A percentile compares a stretch with the other conserved stretches of the same genome.
These are phyloP conservation scores for Scomber colias DNA, from an alignment of 2,113 vertebrate species.

Conservation along the genomic window DNA sequence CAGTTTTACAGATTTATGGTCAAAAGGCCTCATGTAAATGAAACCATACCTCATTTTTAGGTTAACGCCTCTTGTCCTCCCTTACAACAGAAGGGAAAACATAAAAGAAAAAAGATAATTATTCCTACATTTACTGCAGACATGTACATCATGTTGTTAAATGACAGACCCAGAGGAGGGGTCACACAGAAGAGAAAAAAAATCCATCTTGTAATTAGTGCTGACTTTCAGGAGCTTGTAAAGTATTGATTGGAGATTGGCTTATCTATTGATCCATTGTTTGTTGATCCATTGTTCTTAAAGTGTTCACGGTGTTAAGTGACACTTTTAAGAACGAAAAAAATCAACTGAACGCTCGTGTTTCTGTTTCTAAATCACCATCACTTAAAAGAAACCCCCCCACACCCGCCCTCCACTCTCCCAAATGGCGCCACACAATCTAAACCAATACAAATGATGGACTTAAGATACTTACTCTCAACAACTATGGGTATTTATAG, in stretches of 20 bases:
- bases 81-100: too few species aligned
- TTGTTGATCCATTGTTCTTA: not conserved
- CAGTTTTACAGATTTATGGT: too few species aligned
- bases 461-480: slow-evolving; percentile 26
- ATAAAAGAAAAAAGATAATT: too few species aligned
- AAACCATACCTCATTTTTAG: too few species aligned
- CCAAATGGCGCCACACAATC: not conserved
- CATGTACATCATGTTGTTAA: not conserved
- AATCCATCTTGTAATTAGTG: not conserved
- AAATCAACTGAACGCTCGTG: not conserved
- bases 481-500: slow-evolving; percentile 16
- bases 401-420: not conserved
- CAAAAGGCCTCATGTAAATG: too few species aligned
- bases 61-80: too few species aligned
- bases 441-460: not conserved
- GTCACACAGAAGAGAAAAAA: not conserved
- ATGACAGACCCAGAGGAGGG: not conserved
- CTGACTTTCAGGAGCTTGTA: not conserved
- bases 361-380: not conserved
- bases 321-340: not conserved
- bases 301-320: not conserved
- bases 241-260: not conserved
- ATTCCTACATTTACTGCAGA: not conserved
- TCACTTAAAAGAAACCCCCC: not conserved
- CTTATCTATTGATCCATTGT: not conserved